phyloP scores from a whole-genome alignment of 2,797 vertebrate species.

The Spinus pinus region DNA sequence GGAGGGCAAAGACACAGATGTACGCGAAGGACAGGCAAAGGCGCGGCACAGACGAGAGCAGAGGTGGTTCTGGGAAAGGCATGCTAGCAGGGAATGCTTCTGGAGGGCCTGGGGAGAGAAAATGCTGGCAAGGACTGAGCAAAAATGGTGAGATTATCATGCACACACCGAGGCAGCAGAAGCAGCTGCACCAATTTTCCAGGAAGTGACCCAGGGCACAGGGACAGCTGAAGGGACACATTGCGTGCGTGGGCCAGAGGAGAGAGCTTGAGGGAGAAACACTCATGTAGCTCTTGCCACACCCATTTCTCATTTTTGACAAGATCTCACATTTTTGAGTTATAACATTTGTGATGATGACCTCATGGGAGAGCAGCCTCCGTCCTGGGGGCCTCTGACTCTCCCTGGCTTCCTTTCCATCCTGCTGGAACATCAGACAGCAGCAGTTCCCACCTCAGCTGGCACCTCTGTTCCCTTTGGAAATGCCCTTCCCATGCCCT shows the following conservation, averaged over 20 bases:
- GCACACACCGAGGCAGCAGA: accelerated
- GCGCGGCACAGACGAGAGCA: not conserved
- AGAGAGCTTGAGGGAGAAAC: not conserved
- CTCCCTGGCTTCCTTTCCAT: not conserved
- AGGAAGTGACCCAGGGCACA: not conserved
- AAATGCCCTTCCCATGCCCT: not conserved
- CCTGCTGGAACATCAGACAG: not conserved
- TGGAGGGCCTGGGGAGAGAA: not conserved
- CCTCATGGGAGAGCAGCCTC: not conserved
- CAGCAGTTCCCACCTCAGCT: not conserved
- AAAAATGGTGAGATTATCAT: not conserved
- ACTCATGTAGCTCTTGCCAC: not conserved
- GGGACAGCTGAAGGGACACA: not conserved
- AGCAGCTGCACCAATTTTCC: not conserved
- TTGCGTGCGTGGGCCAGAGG: accelerated
- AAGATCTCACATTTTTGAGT: not conserved
- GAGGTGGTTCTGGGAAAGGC: not conserved
- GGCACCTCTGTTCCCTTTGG: not conserved
- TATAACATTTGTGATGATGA: not conserved
- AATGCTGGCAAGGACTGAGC: not conserved
- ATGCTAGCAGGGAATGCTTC: not conserved
- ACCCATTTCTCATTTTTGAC: not conserved
- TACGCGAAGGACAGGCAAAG: conserved; percentile 54
- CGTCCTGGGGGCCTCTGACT: not conserved
- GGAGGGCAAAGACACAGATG: conserved; percentile 64